Conservation (phyloP, 2,888 invertebrate species). For the Rhodophaea formosa region DNA sequence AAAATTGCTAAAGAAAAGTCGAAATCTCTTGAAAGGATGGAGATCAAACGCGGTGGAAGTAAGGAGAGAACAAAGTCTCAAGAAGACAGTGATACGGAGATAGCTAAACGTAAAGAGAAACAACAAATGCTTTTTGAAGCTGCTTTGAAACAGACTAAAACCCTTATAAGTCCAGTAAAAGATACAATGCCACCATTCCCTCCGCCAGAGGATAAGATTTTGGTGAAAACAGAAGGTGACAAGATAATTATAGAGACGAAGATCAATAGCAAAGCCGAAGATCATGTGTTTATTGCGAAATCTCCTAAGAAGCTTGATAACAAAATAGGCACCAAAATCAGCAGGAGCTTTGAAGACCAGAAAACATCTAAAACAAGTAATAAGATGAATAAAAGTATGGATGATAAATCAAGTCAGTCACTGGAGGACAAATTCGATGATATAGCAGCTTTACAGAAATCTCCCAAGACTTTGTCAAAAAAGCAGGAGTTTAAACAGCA, state of each 20-base stretch:
- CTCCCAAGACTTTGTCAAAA: conserved; percentile 81
- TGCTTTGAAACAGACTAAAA: conserved; percentile 88
- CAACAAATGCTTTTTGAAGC: conserved; percentile 89
- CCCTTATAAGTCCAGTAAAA: conserved; percentile 87
- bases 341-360: conserved; percentile 83
- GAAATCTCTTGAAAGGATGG: conserved; percentile 84
- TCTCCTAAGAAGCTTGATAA: conserved; percentile 86
- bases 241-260: conserved; percentile 86
- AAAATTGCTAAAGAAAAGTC: conserved; percentile 84
- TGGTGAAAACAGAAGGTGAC: conserved; percentile 86
- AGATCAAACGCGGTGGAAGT: conserved; percentile 78
- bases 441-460: conserved; percentile 78
- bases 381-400: conserved; percentile 83
- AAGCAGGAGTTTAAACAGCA: conserved; percentile 83
- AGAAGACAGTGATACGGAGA: conserved; percentile 87
- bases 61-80: conserved; percentile 86
- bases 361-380: conserved; percentile 77
- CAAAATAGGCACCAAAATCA: conserved; percentile 79
- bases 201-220: conserved; percentile 86
- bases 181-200: conserved; percentile 87
- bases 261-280: conserved; percentile 87
- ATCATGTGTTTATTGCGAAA: conserved; percentile 88
- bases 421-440: conserved; percentile 83
- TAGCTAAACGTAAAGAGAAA: conserved; percentile 86
- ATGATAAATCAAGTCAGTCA: conserved; percentile 82